These are phyloP conservation scores for Rhyacophila brunnea DNA, from an alignment of 1,140 invertebrate species.

Conservation along the genomic window DNA sequence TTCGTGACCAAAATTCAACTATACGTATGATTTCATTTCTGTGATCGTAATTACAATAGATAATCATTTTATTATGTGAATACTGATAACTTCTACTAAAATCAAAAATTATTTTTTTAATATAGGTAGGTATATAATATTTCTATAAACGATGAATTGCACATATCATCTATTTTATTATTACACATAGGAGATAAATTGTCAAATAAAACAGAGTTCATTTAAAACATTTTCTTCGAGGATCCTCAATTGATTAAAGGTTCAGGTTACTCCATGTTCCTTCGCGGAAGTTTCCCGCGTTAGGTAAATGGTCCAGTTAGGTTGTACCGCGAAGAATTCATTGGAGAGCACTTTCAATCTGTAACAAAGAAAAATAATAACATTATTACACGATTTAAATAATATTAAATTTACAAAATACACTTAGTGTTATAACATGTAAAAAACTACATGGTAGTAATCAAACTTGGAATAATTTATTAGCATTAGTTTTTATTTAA, in stretches of 20 bases:
- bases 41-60: conserved; percentile 17
- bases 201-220: conserved; percentile 10
- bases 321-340: conserved; percentile 5
- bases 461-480: no score
- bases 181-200: conserved; percentile 24
- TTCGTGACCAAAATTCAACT: conserved; percentile 20
- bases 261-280: conserved; percentile 2
- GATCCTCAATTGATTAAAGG: conserved; percentile 3
- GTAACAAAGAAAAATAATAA: conserved; percentile 23
- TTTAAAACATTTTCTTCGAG: no score
- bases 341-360: conserved; percentile 22
- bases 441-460: no score
- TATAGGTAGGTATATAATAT: conserved; percentile 22
- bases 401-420: no score
- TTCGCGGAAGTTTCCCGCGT: conserved; percentile 3
- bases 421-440: no score
- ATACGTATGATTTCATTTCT: conserved; percentile 13
- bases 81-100: conserved; percentile 25
- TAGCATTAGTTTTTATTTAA: no score
- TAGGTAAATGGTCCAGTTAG: conserved; percentile 29
- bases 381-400: no score
- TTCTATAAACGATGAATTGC: conserved; percentile 33
- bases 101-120: conserved; percentile 7
- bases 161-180: conserved; percentile 34
- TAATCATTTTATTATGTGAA: conserved; percentile 15